Conservation (phyloP, 2,888 invertebrate species). For the Morpho deidamia region DNA sequence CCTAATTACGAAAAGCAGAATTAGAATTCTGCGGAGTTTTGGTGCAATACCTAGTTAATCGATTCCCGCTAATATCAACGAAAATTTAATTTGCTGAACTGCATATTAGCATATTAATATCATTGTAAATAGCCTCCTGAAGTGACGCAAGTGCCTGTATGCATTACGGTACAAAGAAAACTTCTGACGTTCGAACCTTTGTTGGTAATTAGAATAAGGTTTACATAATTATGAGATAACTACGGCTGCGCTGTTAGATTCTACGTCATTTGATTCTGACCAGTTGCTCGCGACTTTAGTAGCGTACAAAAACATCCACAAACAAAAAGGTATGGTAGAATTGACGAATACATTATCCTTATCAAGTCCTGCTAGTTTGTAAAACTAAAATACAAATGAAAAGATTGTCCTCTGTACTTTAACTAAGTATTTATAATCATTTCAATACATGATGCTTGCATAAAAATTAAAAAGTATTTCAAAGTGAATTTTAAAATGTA, state of each 20-base stretch:
- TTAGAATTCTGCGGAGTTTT: no score
- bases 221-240: conserved; percentile 13
- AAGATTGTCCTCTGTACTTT: no score
- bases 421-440: no score
- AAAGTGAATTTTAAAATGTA: no score
- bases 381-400: no score
- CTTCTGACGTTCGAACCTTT: conserved; percentile 15
- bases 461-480: no score
- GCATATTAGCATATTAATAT: conserved; percentile 12
- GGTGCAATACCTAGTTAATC: no score
- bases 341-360: no score
- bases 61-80: neutral
- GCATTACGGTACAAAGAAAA: conserved; percentile 5
- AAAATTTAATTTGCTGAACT: conserved; percentile 1
- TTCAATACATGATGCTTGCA: no score
- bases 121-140: conserved; percentile 8
- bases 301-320: neutral
- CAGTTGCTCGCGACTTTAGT: neutral
- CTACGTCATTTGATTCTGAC: conserved; percentile 1
- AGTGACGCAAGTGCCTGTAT: conserved; percentile 13
- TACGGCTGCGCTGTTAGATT: neutral
- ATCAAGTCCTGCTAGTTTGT: no score
- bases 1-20: no score
- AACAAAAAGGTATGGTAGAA: no score
- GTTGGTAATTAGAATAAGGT: conserved; percentile 17